phyloP scores from a whole-genome alignment of 2,797 vertebrate genomes.

The Muscicapa striata region DNA sequence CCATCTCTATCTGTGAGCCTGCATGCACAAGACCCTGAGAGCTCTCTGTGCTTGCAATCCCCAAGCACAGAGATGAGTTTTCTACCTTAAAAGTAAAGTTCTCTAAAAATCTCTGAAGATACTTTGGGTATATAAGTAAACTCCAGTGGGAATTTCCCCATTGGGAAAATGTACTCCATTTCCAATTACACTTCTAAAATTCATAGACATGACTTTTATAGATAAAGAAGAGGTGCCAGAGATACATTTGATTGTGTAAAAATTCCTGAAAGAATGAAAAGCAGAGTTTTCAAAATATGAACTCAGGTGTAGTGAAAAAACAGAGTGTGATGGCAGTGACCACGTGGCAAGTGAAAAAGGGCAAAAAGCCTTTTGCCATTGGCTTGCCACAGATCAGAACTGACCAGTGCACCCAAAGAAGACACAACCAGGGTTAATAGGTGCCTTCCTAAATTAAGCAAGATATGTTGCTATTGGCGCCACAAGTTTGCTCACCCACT shows the following conservation, averaged over 20 bases:
- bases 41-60: too few relatives aligned
- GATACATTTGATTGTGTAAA: not conserved
- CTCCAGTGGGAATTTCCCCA: not conserved
- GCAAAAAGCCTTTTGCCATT: fast-evolving
- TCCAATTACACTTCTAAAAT: not conserved
- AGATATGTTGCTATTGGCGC: fast-evolving
- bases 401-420: not conserved
- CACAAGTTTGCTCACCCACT: not conserved
- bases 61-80: not conserved
- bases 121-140: not conserved
- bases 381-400: not conserved
- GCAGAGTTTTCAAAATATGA: not conserved
- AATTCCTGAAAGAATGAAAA: not conserved
- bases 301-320: not conserved
- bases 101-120: not conserved
- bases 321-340: fast-evolving
- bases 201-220: not conserved
- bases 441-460: not conserved
- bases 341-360: fast-evolving
- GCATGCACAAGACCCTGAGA: too few relatives aligned
- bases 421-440: not conserved
- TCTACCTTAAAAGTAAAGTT: not conserved
- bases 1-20: too few relatives aligned
- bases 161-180: not conserved
- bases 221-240: not conserved